Percentiles rank a stretch among this genome's conserved stretches.
Evolutionary conservation across 1,140 invertebrate species (phyloP).

Genomic region (Scaptomyza hsui): DNA sequence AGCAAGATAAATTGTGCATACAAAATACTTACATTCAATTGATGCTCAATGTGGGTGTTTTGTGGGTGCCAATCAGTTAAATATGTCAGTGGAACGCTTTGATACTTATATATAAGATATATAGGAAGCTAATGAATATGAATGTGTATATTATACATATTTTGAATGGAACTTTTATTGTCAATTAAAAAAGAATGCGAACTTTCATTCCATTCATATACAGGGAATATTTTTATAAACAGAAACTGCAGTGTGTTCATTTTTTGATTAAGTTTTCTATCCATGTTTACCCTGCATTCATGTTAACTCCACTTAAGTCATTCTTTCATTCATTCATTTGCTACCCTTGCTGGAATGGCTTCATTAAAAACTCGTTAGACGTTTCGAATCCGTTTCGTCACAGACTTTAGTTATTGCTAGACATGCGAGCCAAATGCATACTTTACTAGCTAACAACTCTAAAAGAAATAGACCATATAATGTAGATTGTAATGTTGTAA

Average conservation of each 20-base stretch:
- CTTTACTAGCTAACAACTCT: slow-evolving; percentile 2
- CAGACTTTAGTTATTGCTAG: neutral
- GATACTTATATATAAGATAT: slow-evolving; percentile 15
- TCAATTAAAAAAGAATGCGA: neutral
- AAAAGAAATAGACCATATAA: neutral
- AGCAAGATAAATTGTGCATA: slow-evolving; percentile 50
- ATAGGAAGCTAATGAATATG: slow-evolving; percentile 14
- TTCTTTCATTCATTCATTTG: slow-evolving; percentile 7
- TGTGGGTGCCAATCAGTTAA: slow-evolving; percentile 49
- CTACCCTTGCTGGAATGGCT: slow-evolving; percentile 6
- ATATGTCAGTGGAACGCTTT: slow-evolving; percentile 62
- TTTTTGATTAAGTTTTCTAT: too few relatives aligned
- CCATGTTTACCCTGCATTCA: too few relatives aligned
- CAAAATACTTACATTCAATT: slow-evolving; percentile 29
- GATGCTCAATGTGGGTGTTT: slow-evolving; percentile 35
- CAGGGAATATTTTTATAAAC: too few relatives aligned
- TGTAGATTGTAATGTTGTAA: neutral
- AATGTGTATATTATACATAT: neutral
- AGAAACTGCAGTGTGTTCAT: too few relatives aligned
- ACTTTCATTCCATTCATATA: neutral
- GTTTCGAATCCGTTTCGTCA: slow-evolving; percentile 20
- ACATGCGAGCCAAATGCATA: neutral
- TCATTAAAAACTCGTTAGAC: slow-evolving; percentile 6
- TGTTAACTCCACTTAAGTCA: too few relatives aligned
- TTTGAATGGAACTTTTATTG: neutral